Base-by-base conservation (phyloP, 2,797 vertebrate species). In the Tangara arthus region DNA sequence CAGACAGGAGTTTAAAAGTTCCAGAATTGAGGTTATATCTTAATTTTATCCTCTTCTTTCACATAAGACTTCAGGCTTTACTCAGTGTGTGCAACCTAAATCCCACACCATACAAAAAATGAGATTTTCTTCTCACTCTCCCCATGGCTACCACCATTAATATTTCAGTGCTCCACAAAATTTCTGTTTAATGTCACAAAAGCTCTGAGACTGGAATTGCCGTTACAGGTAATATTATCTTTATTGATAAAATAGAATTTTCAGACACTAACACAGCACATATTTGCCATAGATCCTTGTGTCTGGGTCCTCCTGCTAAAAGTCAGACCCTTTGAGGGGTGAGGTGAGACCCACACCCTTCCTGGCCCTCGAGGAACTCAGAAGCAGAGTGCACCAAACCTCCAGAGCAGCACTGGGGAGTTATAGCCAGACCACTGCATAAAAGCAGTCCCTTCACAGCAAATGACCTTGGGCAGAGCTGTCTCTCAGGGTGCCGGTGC, bases 281-380 rank as follows among this genome's bases (percentile, higher is more conserved):
- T 42, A 47, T 24, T n/a, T 28, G 17, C 22, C 23, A 46, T 3
- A 23, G 27, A 50, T 50, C 17, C 8, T 1, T 3, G 11, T 23
- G 20, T 30, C 68, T 59, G 11, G 12, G 10, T 34, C 23, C 8
- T 44, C 27, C 50, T 42, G n/a, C 11, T 34, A 52, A 65, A 86
- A 94, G 30, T 34, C 56, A 77, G 19, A 37, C 23, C 11, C 26
- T 22, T 60, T 7, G 14, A 84, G 39, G 55, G 8, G 14, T 15
- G 27, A 75, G 47, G 14, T 16, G 37, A 69, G 34, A 69, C 32
- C 17, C 34, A 64, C 24, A 47, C 5, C 26, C 16, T 37, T 56
- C 34, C 50, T 24, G 9, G 9, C 15, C 20, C 26, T 71, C 0
- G 0, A 30, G 23, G 47, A 90, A 11, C 19, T 64, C 24, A 3